These are phyloP conservation scores for Aurelia sp. DNA, from an alignment of 30 jellyfish, hydroid and myxozoan species.

Conservation along the genomic window DNA sequence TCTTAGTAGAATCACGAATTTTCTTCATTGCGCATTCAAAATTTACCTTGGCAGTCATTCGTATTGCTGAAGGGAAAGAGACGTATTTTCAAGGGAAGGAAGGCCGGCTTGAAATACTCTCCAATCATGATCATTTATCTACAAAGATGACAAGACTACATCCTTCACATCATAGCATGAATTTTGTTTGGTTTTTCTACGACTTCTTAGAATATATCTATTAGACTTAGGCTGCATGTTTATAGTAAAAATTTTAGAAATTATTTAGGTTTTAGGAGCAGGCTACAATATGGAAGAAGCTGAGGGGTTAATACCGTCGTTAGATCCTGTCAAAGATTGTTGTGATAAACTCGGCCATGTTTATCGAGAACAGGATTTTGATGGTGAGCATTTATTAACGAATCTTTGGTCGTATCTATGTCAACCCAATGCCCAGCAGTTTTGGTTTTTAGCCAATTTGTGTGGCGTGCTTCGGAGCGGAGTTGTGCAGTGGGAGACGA, in stretches of 20 bases:
- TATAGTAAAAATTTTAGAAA: neutral
- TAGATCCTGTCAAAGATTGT: conserved; percentile 78
- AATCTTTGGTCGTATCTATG: no score
- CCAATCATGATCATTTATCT: conserved; percentile 5
- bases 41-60: neutral
- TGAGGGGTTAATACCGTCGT: conserved; percentile 37
- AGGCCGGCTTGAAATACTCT: neutral
- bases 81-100: neutral
- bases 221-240: conserved; percentile 4
- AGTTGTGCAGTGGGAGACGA: no score
- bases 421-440: no score
- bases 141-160: conserved; percentile 83
- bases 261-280: neutral
- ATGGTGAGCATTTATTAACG: conserved; percentile 47
- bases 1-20: neutral
- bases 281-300: conserved; percentile 22
- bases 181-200: conserved; percentile 93
- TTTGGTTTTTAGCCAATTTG: no score
- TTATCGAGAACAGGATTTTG: conserved; percentile 78
- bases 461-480: no score
- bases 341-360: conserved; percentile 34
- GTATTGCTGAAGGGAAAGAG: neutral
- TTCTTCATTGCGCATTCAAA: conserved; percentile 3
- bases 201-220: conserved; percentile 72
- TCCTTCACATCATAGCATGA: conserved; percentile 92